Evolutionary conservation across 1,140 invertebrate genomes (phyloP).

Genomic region (Drosophila erecta): DNA sequence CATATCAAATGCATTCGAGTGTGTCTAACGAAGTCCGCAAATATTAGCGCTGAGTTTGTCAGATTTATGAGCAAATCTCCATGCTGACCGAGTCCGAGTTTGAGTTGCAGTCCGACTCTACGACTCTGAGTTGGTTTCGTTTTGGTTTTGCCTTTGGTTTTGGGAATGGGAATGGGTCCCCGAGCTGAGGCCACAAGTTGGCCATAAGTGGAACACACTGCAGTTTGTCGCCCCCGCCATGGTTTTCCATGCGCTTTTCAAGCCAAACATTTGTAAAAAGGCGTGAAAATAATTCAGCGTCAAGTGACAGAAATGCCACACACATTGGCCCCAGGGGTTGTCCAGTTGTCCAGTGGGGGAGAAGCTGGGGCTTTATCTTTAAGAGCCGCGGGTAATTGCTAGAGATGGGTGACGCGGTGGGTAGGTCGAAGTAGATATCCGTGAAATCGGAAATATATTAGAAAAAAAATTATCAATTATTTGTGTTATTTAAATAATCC

Average conservation of each 20-base stretch:
- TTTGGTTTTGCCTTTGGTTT: conserved; percentile 21
- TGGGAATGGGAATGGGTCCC: conserved; percentile 43
- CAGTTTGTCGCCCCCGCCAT: conserved; percentile 74
- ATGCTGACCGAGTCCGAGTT: conserved; percentile 66
- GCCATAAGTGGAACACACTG: conserved; percentile 75
- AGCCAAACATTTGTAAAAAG: conserved; percentile 82
- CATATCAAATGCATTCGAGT: conserved; percentile 83
- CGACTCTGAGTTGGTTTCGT: conserved; percentile 5
- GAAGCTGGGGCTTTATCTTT: conserved; percentile 1
- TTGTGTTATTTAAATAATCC: too few species aligned
- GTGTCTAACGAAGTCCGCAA: conserved; percentile 83
- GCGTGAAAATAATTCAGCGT: conserved; percentile 83
- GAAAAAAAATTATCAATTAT: too few species aligned
- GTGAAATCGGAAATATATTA: too few species aligned
- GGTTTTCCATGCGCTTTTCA: conserved; percentile 61
- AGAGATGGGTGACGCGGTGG: conserved; percentile 15
- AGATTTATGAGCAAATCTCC: conserved; percentile 83
- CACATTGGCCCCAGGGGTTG: conserved; percentile 53
- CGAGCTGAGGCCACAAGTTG: conserved; percentile 56
- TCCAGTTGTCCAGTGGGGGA: background rate
- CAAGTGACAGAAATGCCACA: conserved; percentile 83
- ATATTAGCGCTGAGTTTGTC: conserved; percentile 83
- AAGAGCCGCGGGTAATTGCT: conserved; percentile 26
- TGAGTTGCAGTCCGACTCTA: conserved; percentile 23
- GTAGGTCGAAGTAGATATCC: too few species aligned